phyloP scores from a whole-genome alignment of 2,797 vertebrate genomes.

The Muscicapa comitata region DNA sequence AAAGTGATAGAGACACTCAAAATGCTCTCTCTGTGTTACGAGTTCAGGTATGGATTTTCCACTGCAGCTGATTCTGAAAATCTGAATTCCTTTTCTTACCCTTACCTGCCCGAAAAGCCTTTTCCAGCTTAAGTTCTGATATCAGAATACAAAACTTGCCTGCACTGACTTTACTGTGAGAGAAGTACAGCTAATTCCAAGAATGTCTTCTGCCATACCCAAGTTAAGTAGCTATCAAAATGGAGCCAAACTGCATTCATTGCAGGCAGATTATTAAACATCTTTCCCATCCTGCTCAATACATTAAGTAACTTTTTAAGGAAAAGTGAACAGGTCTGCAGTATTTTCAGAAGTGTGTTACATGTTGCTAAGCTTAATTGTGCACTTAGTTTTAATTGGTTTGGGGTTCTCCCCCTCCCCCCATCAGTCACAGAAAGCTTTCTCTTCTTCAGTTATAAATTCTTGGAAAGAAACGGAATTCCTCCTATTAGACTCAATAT shows the following conservation, averaged over 20 bases:
- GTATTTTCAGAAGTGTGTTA: background rate
- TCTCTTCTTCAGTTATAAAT: background rate
- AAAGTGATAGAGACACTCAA: background rate
- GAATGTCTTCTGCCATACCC: background rate
- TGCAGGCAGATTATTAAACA: background rate
- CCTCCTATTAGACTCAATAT: background rate
- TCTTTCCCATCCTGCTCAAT: background rate
- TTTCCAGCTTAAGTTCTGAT: background rate
- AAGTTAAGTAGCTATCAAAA: background rate
- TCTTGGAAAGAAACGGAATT: background rate
- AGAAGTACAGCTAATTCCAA: background rate
- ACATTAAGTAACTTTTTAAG: background rate
- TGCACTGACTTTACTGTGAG: background rate
- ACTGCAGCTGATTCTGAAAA: background rate
- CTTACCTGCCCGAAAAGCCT: background rate
- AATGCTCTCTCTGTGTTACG: background rate
- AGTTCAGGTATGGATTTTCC: background rate
- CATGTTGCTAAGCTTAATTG: background rate
- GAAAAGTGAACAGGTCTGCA: background rate
- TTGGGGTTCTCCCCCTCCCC: fast-evolving
- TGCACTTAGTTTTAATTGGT: background rate
- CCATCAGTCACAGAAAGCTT: background rate
- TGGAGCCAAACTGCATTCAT: background rate
- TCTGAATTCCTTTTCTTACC: background rate
- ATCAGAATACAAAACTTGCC: background rate